Evolutionary conservation across 2,888 invertebrate species (phyloP).

Genomic region (Cryptophagus acutangulus): DNA sequence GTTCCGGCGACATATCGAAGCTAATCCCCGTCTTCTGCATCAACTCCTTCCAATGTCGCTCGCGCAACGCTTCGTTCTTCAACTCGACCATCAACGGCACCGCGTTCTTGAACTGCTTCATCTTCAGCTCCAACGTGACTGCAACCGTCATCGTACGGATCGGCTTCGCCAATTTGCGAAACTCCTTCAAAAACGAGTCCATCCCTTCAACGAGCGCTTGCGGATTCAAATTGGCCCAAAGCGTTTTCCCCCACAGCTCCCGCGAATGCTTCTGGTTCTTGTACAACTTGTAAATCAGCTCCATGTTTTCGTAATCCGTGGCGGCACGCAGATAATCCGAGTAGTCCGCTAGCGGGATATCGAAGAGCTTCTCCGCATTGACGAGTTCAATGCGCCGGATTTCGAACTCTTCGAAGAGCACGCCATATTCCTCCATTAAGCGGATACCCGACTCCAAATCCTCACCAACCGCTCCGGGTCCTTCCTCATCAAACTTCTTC

Average conservation of each 20-base stretch:
- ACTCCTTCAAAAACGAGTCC: constrained; percentile 75
- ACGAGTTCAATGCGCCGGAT: constrained; percentile 57
- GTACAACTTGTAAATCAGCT: constrained; percentile 71
- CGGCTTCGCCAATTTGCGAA: constrained; percentile 66
- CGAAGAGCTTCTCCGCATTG: constrained; percentile 80
- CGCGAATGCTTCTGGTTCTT: constrained; percentile 71
- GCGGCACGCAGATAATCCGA: constrained; percentile 64
- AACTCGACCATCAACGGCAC: constrained; percentile 86
- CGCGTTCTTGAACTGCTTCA: constrained; percentile 83
- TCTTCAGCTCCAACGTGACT: constrained; percentile 66
- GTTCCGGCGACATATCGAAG: constrained; percentile 83
- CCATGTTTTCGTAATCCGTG: constrained; percentile 62
- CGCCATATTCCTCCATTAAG: constrained; percentile 66
- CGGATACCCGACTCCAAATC: constrained; percentile 69
- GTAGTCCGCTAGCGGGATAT: constrained; percentile 80
- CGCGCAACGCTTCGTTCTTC: constrained; percentile 85
- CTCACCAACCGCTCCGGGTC: constrained; percentile 75
- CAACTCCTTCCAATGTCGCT: constrained; percentile 84
- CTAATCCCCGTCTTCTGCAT: constrained; percentile 79
- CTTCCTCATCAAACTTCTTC: constrained; percentile 66
- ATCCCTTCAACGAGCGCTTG: constrained; percentile 80
- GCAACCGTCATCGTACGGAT: constrained; percentile 60
- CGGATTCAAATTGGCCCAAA: constrained; percentile 85
- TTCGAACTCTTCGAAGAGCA: constrained; percentile 65
- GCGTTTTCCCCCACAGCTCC: constrained; percentile 77